phyloP scores from a whole-genome alignment of 1,140 invertebrate species.

The Macrotrachela quadricornifera region DNA sequence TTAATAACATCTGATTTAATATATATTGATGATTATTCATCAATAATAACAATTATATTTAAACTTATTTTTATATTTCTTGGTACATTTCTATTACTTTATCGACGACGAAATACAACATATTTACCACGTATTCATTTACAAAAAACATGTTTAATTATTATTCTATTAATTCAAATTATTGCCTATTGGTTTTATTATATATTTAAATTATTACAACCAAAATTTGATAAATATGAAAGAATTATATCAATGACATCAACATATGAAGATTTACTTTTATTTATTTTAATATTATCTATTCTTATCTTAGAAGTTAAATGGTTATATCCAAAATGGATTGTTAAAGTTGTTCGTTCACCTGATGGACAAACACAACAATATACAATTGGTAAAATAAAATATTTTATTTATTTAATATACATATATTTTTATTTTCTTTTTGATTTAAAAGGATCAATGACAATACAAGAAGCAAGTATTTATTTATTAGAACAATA shows the following conservation, averaged over 20 bases:
- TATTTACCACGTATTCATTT: slow-evolving; percentile 81
- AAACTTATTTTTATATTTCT: slow-evolving; percentile 70
- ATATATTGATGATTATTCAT: too few relatives aligned
- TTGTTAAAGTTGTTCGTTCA: slow-evolving; percentile 67
- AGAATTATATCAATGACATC: slow-evolving; percentile 68
- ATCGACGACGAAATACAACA: slow-evolving; percentile 32
- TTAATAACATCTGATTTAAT: too few relatives aligned
- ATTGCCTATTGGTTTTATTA: slow-evolving; percentile 96
- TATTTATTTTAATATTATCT: slow-evolving; percentile 83
- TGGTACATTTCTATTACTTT: slow-evolving; percentile 62
- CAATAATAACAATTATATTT: slow-evolving; percentile 42
- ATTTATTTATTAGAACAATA: slow-evolving; percentile 79
- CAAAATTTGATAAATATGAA: slow-evolving; percentile 19
- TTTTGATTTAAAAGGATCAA: slow-evolving; percentile 10
- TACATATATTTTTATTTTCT: slow-evolving; percentile 36
- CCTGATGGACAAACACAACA: slow-evolving; percentile 56
- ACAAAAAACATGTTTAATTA: slow-evolving; percentile 60
- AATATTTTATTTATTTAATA: neutral
- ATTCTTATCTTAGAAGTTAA: slow-evolving; percentile 71
- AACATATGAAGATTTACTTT: slow-evolving; percentile 65
- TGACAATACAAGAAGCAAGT: slow-evolving; percentile 80
- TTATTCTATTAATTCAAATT: slow-evolving; percentile 68
- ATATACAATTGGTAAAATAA: slow-evolving; percentile 56
- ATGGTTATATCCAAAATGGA: slow-evolving; percentile 65
- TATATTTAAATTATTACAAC: slow-evolving; percentile 52